Evolutionary conservation across 2,113 vertebrate genomes (phyloP).

Genomic region (Etheostoma spectabile): DNA sequence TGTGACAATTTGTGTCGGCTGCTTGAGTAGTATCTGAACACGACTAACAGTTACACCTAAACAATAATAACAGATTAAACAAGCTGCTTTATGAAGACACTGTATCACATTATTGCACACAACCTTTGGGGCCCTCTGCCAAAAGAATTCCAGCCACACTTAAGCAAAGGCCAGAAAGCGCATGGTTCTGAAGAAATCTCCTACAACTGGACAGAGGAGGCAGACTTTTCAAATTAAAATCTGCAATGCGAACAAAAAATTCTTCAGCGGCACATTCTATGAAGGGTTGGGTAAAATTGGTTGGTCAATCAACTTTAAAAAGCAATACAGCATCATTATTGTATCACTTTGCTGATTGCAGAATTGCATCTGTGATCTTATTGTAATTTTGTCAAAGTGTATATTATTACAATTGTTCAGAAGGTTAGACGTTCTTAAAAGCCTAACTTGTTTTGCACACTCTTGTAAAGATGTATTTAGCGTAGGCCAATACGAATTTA

Average conservation of each 20-base stretch:
- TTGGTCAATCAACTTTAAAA: background rate
- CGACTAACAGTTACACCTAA: background rate
- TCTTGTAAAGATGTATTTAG: background rate
- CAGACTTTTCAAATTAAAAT: background rate
- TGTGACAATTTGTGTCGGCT: background rate
- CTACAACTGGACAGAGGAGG: background rate
- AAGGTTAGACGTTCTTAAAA: background rate
- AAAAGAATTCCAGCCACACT: background rate
- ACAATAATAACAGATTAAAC: background rate
- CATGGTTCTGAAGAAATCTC: background rate
- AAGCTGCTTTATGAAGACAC: background rate
- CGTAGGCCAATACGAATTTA: background rate
- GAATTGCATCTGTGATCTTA: background rate
- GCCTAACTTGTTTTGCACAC: background rate
- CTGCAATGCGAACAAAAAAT: background rate
- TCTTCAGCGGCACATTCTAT: no score
- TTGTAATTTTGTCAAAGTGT: background rate
- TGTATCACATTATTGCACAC: background rate
- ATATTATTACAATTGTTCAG: background rate
- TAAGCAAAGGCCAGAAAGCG: background rate
- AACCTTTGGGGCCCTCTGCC: background rate
- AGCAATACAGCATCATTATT: background rate
- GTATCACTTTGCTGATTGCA: background rate
- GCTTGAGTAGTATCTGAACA: background rate
- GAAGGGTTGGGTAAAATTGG: background rate